phyloP scores from a whole-genome alignment of 1,140 invertebrate species.

The Drosophila bocki region DNA sequence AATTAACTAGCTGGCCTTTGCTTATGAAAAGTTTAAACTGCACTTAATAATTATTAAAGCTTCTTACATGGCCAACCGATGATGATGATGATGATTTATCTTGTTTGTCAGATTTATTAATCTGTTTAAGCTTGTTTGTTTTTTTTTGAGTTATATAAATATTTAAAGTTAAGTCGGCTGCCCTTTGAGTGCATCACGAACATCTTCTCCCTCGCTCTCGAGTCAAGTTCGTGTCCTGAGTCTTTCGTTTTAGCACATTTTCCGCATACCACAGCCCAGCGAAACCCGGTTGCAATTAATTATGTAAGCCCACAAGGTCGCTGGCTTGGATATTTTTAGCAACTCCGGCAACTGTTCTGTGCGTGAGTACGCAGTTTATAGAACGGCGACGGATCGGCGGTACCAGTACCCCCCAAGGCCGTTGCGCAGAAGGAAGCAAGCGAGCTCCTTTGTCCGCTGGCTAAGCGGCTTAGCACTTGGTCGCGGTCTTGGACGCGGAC shows the following conservation, averaged over 20 bases:
- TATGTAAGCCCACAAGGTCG: conserved; percentile 74
- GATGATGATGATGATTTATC: conserved; percentile 35
- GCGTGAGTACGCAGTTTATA: conserved; percentile 58
- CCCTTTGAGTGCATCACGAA: conserved; percentile 22
- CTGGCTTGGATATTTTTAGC: conserved; percentile 62
- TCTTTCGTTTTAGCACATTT: conserved; percentile 67
- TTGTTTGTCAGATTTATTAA: conserved; percentile 36
- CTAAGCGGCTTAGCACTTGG: conserved; percentile 62
- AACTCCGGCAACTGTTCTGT: conserved; percentile 69
- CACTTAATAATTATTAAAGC: conserved; percentile 51
- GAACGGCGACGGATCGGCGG: conserved; percentile 16
- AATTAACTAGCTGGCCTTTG: conserved; percentile 77
- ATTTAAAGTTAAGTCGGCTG: not conserved
- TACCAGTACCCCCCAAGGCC: conserved; percentile 50
- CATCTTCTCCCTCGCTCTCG: conserved; percentile 2
- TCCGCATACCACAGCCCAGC: conserved; percentile 59
- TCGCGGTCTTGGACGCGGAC: conserved; percentile 1
- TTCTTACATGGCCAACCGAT: conserved; percentile 40
- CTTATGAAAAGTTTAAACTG: conserved; percentile 33
- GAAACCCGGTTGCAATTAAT: conserved; percentile 69
- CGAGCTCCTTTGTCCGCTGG: conserved; percentile 57
- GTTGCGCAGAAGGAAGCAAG: conserved; percentile 71
- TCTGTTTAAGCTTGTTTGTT: conserved; percentile 7
- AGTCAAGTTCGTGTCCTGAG: conserved; percentile 68
- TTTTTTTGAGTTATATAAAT: not conserved